Percentiles rank a stretch among this genome's conserved stretches.
Evolutionary conservation across 1,140 invertebrate species (phyloP).

Genomic region (Melipona quadrifasciata): DNA sequence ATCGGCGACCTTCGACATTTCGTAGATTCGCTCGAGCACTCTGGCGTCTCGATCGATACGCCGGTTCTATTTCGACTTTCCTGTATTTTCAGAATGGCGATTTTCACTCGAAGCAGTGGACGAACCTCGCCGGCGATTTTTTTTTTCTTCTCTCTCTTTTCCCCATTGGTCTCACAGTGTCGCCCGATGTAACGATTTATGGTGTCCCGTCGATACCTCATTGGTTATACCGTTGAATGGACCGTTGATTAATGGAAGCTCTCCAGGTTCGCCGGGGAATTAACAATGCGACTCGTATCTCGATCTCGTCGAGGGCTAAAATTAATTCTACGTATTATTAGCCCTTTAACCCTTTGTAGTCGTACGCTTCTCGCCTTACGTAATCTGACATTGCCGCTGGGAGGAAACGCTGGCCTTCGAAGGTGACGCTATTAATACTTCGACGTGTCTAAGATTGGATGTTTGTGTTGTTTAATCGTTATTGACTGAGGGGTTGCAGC

Average conservation of each 20-base stretch:
- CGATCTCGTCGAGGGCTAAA: neutral
- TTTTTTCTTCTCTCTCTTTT: neutral
- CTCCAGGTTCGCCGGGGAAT: neutral
- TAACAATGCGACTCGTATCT: slow-evolving; percentile 24
- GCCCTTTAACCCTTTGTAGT: slow-evolving; percentile 22
- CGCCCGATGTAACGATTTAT: neutral
- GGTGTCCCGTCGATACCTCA: slow-evolving; percentile 4
- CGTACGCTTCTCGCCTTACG: slow-evolving; percentile 1
- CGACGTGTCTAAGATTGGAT: neutral
- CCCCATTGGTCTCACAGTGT: neutral
- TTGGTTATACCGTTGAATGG: slow-evolving; percentile 26
- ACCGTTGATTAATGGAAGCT: slow-evolving; percentile 37
- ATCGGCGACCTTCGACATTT: slow-evolving; percentile 52
- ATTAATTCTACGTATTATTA: slow-evolving; percentile 41
- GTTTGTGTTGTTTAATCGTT: neutral
- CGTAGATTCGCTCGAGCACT: slow-evolving; percentile 1
- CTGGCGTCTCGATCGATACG: slow-evolving; percentile 24
- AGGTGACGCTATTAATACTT: slow-evolving; percentile 17
- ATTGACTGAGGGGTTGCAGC: no score
- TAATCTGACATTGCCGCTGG: slow-evolving; percentile 31
- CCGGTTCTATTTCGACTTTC: slow-evolving; percentile 32
- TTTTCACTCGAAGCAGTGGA: neutral
- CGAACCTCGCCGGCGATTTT: neutral
- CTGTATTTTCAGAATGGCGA: neutral
- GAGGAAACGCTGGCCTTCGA: neutral